These are phyloP conservation scores for Xenops minutus DNA, from an alignment of 2,797 vertebrate species.

Conservation along the genomic window DNA sequence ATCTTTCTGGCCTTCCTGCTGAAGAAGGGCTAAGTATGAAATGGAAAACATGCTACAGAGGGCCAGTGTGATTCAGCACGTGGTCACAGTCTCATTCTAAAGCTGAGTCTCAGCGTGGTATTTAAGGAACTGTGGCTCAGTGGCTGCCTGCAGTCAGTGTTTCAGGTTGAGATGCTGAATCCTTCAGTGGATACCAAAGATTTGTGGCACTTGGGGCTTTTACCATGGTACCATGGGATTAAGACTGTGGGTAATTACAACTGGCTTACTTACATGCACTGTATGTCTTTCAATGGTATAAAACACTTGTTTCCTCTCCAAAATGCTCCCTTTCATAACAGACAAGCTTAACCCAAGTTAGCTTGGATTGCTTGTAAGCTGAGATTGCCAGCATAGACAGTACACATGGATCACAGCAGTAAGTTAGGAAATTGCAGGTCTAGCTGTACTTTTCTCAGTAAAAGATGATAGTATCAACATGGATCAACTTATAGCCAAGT, in stretches of 20 bases:
- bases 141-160: not conserved
- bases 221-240: not conserved
- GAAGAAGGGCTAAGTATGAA: not conserved
- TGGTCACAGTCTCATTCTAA: conserved; percentile 19
- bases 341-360: not conserved
- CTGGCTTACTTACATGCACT: not conserved
- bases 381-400: not conserved
- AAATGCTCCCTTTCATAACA: not conserved
- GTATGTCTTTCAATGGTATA: not conserved
- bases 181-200: not conserved
- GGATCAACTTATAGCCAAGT: not conserved
- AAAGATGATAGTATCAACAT: not conserved
- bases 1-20: not conserved
- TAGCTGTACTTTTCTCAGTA: not conserved
- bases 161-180: not conserved
- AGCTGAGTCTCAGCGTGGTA: not conserved
- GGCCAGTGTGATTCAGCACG: not conserved
- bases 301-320: not conserved
- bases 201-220: not conserved
- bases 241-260: not conserved
- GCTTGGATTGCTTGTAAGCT: not conserved
- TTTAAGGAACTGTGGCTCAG: not conserved
- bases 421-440: not conserved
- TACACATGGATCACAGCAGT: not conserved
- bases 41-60: conserved; percentile 12